Conservation (phyloP, 2,113 vertebrate species). For the Corvus moneduloides region DNA sequence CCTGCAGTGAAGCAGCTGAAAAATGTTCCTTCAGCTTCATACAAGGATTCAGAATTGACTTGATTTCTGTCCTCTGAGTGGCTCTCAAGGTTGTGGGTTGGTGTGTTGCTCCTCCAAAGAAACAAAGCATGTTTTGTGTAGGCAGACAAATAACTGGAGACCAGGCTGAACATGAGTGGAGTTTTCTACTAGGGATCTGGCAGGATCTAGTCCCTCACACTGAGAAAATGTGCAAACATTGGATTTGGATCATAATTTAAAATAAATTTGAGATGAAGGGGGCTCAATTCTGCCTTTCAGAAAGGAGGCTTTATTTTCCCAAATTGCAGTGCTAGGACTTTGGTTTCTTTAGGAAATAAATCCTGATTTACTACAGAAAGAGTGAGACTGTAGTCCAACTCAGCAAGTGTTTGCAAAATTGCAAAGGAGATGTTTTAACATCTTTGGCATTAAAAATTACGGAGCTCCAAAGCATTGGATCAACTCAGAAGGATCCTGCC, state of each 20-base stretch:
- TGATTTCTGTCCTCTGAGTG: background rate
- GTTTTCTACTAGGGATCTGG: background rate
- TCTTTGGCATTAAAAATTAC: background rate
- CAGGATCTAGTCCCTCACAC: background rate
- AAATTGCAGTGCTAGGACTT: background rate
- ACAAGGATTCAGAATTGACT: background rate
- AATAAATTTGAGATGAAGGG: background rate
- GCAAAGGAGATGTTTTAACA: background rate
- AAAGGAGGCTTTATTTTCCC: background rate
- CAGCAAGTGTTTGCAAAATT: background rate
- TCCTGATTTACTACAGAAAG: background rate
- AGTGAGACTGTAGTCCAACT: background rate
- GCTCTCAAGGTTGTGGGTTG: background rate
- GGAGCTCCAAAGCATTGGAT: background rate
- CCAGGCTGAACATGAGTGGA: background rate
- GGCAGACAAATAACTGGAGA: background rate
- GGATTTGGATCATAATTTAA: background rate
- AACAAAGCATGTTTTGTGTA: background rate
- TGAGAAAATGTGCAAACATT: background rate
- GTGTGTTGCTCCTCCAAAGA: background rate
- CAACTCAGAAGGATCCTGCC: background rate
- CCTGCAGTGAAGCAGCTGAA: background rate
- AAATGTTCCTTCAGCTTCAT: background rate
- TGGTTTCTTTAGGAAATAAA: background rate
- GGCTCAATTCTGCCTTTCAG: background rate